A percentile compares a stretch with the other conserved stretches of the same genome.
Conservation (phyloP, 2,113 vertebrate genomes). For the Eudyptes chrysolophus region DNA sequence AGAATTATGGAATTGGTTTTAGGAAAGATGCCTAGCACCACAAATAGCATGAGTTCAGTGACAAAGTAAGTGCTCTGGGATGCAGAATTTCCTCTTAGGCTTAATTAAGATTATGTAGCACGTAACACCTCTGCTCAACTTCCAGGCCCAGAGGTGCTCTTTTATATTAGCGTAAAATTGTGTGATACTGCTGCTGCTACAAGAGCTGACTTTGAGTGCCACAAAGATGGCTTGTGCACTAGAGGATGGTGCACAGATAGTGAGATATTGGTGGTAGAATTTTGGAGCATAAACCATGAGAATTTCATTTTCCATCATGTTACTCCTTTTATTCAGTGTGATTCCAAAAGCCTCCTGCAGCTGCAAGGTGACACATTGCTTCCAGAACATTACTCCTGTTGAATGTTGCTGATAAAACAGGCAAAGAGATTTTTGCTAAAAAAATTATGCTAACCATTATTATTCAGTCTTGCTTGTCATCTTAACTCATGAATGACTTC, state of each 20-base stretch:
- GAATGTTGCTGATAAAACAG: neutral
- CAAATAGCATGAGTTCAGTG: conserved; percentile 57
- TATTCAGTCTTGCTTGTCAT: neutral
- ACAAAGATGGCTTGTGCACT: neutral
- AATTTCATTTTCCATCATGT: neutral
- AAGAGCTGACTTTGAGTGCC: neutral
- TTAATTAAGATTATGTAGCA: neutral
- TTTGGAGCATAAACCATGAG: neutral
- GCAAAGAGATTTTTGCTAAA: neutral
- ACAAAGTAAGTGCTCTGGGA: conserved; percentile 72
- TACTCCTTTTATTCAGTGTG: neutral
- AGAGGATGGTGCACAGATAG: neutral
- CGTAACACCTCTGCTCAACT: neutral
- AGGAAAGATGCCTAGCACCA: conserved; percentile 70
- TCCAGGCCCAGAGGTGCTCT: neutral
- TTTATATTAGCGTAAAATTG: neutral
- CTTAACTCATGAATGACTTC: neutral
- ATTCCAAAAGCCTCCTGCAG: neutral
- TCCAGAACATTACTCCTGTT: neutral
- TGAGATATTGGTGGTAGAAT: neutral
- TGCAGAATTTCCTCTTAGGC: neutral
- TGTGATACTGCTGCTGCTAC: neutral
- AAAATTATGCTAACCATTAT: neutral
- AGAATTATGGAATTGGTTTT: conserved; percentile 79
- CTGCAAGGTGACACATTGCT: neutral